Conservation (phyloP, 1,140 invertebrate species). For the Zeugodacus cucurbitae region DNA sequence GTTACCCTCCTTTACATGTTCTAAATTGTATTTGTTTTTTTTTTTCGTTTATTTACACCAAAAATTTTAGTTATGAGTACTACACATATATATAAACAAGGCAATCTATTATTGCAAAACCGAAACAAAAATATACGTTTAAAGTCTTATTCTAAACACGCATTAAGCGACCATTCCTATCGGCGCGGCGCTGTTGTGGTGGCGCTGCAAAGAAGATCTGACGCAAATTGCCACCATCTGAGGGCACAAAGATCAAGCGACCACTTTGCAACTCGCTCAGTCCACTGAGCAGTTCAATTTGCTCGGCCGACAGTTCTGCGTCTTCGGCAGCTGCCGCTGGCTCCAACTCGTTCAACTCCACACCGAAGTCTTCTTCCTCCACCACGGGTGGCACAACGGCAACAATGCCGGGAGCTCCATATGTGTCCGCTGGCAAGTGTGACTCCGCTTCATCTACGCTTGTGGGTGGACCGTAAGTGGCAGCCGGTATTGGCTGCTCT, state of each 20-base stretch:
- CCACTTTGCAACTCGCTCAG: slow-evolving; percentile 10
- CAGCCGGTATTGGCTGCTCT: not conserved
- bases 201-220: slow-evolving; percentile 11
- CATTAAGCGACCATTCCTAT: not conserved
- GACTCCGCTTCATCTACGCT: not conserved
- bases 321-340: not conserved
- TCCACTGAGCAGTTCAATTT: slow-evolving; percentile 26
- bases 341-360: slow-evolving; percentile 9
- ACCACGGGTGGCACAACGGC: not conserved
- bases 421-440: slow-evolving; percentile 40
- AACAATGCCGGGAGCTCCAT: slow-evolving; percentile 22
- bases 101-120: not conserved
- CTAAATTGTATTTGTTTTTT: not conserved
- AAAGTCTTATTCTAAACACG: not conserved
- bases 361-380: slow-evolving; percentile 6
- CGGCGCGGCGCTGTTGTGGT: not conserved
- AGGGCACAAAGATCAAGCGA: slow-evolving; percentile 23
- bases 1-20: too few species aligned
- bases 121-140: not conserved
- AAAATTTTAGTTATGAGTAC: not conserved
- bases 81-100: slow-evolving; percentile 1
- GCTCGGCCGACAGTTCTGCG: not conserved
- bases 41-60: not conserved
- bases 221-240: slow-evolving; percentile 33
- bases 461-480: not conserved